Conservation (phyloP, 2,113 vertebrate species). For the Anguilla rostrata region DNA sequence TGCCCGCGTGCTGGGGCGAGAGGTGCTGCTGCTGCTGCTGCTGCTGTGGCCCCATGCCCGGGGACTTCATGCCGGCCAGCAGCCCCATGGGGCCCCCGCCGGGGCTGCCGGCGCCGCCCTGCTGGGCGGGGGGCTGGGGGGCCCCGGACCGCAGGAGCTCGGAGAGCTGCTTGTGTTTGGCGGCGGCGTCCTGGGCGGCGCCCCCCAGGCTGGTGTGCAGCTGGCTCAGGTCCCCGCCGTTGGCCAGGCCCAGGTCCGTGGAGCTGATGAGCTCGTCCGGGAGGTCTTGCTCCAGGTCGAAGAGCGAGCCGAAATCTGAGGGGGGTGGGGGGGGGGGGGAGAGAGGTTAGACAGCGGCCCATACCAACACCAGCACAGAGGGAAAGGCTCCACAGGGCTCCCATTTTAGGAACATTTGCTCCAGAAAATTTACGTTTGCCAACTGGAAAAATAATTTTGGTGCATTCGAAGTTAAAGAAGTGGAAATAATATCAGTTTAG, state of each 20-base stretch:
- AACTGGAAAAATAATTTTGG: too few species aligned
- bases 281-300: conserved; percentile 96
- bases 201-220: conserved; percentile 83
- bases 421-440: too few species aligned
- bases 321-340: background rate
- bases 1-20: conserved; percentile 65
- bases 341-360: background rate
- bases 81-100: conserved; percentile 59
- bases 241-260: conserved; percentile 85
- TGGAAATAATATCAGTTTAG: too few species aligned
- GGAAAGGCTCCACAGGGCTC: too few species aligned
- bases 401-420: too few species aligned
- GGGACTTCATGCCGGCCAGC: conserved; percentile 59
- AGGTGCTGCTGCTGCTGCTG: conserved; percentile 64
- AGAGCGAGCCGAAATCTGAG: conserved; percentile 92
- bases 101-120: conserved; percentile 62
- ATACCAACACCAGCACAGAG: too few species aligned
- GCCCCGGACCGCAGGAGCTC: conserved; percentile 85
- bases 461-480: too few species aligned
- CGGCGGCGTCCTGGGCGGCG: conserved; percentile 84
- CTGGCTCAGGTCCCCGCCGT: conserved; percentile 86
- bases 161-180: conserved; percentile 97
- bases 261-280: conserved; percentile 97
- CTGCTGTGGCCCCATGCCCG: conserved; percentile 62
- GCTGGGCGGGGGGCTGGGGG: conserved; percentile 75